Evolutionary conservation across 2,113 vertebrate genomes (phyloP).

Genomic region (Pongo abelii): DNA sequence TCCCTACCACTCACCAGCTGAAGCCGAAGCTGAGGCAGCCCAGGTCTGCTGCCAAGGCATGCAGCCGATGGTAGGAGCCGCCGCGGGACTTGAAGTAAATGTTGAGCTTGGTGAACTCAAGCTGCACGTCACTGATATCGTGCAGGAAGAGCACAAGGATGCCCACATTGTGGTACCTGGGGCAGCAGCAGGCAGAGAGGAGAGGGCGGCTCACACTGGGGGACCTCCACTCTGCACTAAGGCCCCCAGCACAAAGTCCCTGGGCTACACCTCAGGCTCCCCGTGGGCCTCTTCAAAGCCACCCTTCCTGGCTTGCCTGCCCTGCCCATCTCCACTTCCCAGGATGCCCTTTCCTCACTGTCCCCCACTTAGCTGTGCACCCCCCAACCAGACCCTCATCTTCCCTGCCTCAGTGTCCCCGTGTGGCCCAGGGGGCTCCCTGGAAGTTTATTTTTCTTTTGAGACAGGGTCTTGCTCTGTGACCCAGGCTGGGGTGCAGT

Average conservation of each 20-base stretch:
- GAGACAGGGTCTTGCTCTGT: too few relatives aligned
- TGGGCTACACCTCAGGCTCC: background rate
- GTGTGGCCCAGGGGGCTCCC: background rate
- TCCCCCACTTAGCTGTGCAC: too few relatives aligned
- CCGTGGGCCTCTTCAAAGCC: background rate
- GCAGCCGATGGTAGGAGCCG: slow-evolving; percentile 86
- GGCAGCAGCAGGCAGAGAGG: background rate
- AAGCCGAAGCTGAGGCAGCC: slow-evolving; percentile 92
- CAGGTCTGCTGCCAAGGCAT: slow-evolving; percentile 90
- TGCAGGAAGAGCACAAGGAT: slow-evolving; percentile 96
- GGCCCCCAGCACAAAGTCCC: background rate
- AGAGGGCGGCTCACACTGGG: rapidly evolving
- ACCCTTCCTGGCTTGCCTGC: background rate
- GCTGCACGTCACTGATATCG: slow-evolving; percentile 92
- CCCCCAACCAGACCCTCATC: background rate
- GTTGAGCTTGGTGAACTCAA: slow-evolving; percentile 98
- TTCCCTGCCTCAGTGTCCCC: background rate
- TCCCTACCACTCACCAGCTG: slow-evolving; percentile 88
- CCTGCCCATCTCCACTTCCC: background rate
- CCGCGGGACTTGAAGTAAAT: slow-evolving; percentile 95
- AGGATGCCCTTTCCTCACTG: background rate
- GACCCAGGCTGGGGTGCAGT: too few relatives aligned
- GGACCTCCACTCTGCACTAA: background rate
- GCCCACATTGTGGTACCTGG: slow-evolving; percentile 96
- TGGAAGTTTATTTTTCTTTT: background rate